Evolutionary conservation across 2,888 invertebrate genomes (phyloP).

Genomic region (Ormyrus pomaceus): DNA sequence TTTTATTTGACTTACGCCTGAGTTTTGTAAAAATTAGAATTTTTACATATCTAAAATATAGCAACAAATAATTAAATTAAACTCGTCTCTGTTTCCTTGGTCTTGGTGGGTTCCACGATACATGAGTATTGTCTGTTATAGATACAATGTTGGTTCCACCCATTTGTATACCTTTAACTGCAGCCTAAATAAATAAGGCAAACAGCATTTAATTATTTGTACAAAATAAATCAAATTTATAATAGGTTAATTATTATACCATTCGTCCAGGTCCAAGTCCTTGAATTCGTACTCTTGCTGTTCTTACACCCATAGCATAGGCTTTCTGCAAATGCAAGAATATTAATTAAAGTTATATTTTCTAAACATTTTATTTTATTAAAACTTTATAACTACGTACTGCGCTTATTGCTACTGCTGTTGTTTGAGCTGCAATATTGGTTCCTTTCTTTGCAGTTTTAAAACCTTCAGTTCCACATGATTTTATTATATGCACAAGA

Average conservation of each 20-base stretch:
- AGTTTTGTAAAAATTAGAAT: slow-evolving; percentile 4
- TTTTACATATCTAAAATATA: slow-evolving; percentile 2
- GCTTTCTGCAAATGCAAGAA: slow-evolving; percentile 79
- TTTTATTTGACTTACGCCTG: slow-evolving; percentile 20
- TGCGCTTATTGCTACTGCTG: slow-evolving; percentile 87
- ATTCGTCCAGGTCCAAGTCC: slow-evolving; percentile 94
- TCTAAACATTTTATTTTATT: slow-evolving; percentile 6
- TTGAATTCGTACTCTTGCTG: slow-evolving; percentile 85
- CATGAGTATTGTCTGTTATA: slow-evolving; percentile 92
- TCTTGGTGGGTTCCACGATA: slow-evolving; percentile 86
- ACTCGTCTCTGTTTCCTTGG: slow-evolving; percentile 90
- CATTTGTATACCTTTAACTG: slow-evolving; percentile 95
- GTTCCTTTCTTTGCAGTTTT: slow-evolving; percentile 97
- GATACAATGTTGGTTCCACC: slow-evolving; percentile 93
- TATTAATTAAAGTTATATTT: slow-evolving; percentile 3
- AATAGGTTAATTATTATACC: slow-evolving; percentile 78
- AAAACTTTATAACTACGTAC: slow-evolving; percentile 77
- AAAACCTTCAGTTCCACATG: slow-evolving; percentile 95
- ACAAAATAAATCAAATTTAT: slow-evolving; percentile 18
- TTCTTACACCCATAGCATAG: slow-evolving; percentile 84
- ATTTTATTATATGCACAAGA: slow-evolving; percentile 79
- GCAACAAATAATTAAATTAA: slow-evolving; percentile 75
- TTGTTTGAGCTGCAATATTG: slow-evolving; percentile 96
- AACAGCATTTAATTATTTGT: slow-evolving; percentile 45
- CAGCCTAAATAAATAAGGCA: slow-evolving; percentile 79